These are phyloP conservation scores for Brachionus rubens DNA, from an alignment of 1,140 invertebrate genomes.

Conservation along the genomic window DNA sequence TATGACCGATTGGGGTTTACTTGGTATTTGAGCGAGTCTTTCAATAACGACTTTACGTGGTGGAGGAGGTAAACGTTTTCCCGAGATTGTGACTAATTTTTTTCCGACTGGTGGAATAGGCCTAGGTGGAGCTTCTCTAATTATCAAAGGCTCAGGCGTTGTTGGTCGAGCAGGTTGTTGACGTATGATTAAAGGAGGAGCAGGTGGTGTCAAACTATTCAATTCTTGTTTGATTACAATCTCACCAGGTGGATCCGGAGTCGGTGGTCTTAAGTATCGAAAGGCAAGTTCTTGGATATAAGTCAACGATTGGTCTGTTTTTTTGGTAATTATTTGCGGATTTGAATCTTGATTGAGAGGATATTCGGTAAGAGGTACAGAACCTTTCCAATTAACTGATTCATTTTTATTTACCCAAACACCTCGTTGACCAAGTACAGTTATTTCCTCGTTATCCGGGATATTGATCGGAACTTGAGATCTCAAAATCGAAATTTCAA, in stretches of 20 bases:
- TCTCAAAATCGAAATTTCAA: too few species aligned
- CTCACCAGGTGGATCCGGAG: slow-evolving; percentile 19
- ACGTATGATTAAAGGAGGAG: slow-evolving; percentile 24
- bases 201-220: neutral
- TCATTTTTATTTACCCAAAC: too few species aligned
- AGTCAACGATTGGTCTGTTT: neutral
- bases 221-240: slow-evolving; percentile 9
- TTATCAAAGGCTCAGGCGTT: slow-evolving; percentile 7
- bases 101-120: neutral
- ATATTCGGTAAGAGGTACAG: neutral
- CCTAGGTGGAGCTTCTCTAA: slow-evolving; percentile 17
- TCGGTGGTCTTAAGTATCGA: slow-evolving; percentile 24
- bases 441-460: too few species aligned
- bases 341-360: slow-evolving; percentile 27
- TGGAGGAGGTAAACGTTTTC: neutral
- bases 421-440: too few species aligned
- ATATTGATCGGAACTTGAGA: too few species aligned
- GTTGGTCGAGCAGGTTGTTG: slow-evolving; percentile 23
- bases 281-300: slow-evolving; percentile 27
- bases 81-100: slow-evolving; percentile 5
- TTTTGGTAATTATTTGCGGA: slow-evolving; percentile 32
- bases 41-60: slow-evolving; percentile 43
- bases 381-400: neutral
- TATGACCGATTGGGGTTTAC: neutral
- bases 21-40: neutral